Evolutionary conservation across 2,888 invertebrate genomes (phyloP).

Genomic region (Serripes groenlandicus): DNA sequence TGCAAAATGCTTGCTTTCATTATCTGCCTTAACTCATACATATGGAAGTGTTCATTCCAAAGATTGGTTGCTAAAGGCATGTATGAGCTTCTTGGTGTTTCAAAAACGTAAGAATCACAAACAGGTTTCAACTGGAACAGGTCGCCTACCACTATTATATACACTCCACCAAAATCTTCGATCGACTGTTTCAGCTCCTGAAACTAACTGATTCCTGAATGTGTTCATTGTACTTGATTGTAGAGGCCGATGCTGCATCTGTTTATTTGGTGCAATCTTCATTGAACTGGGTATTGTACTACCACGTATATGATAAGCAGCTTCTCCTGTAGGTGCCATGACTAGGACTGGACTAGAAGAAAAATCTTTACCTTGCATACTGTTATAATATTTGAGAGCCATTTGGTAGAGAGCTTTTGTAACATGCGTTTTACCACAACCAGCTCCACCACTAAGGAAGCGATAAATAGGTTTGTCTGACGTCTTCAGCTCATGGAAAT

Average conservation of each 20-base stretch:
- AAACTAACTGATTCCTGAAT: slow-evolving; percentile 46
- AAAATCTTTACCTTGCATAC: background rate
- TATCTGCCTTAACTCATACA: slow-evolving; percentile 60
- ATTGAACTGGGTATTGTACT: slow-evolving; percentile 42
- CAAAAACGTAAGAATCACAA: slow-evolving; percentile 50
- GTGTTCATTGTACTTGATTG: slow-evolving; percentile 39
- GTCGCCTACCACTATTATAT: slow-evolving; percentile 63
- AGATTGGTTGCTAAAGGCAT: slow-evolving; percentile 41
- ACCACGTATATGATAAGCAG: slow-evolving; percentile 43
- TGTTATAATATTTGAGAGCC: slow-evolving; percentile 22
- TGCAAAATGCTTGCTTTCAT: slow-evolving; percentile 68
- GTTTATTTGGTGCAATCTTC: slow-evolving; percentile 46
- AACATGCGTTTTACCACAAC: slow-evolving; percentile 47
- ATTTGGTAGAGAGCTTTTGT: slow-evolving; percentile 43
- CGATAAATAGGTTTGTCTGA: slow-evolving; percentile 46
- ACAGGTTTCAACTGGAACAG: slow-evolving; percentile 65
- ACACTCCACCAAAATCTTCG: slow-evolving; percentile 54
- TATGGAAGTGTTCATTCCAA: slow-evolving; percentile 44
- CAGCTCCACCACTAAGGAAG: slow-evolving; percentile 54
- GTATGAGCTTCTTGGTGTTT: slow-evolving; percentile 9
- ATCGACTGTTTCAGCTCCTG: slow-evolving; percentile 42
- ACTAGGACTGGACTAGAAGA: slow-evolving; percentile 21
- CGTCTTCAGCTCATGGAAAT: slow-evolving; percentile 56
- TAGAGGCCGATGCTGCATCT: slow-evolving; percentile 10
- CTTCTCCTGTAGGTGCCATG: slow-evolving; percentile 53